phyloP scores from a whole-genome alignment of 2,888 invertebrate species.

The Sinelater perroti region DNA sequence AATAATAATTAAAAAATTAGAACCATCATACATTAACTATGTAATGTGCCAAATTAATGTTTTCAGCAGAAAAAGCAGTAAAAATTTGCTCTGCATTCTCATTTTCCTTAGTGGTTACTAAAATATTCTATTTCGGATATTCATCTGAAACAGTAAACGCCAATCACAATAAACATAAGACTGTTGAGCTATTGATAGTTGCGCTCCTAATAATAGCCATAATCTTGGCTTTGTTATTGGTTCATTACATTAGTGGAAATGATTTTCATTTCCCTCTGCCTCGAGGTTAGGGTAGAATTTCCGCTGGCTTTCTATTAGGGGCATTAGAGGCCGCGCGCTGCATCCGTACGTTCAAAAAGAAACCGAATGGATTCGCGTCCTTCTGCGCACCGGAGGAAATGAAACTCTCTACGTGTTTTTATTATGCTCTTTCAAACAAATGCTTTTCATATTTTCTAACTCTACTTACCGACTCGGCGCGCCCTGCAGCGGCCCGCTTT shows the following conservation, averaged over 20 bases:
- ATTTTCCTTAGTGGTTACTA: too few relatives aligned
- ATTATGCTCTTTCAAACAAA: slow-evolving; percentile 36
- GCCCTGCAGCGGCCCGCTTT: neutral
- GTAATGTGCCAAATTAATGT: too few relatives aligned
- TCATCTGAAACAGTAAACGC: too few relatives aligned
- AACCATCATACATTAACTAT: too few relatives aligned
- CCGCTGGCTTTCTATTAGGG: slow-evolving; percentile 34
- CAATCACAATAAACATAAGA: too few relatives aligned
- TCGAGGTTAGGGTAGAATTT: slow-evolving; percentile 29
- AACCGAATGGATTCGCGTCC: slow-evolving; percentile 32
- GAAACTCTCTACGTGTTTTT: slow-evolving; percentile 39
- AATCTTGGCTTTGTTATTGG: slow-evolving; percentile 18
- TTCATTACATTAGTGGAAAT: slow-evolving; percentile 27
- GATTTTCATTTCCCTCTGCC: slow-evolving; percentile 29
- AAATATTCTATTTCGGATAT: too few relatives aligned
- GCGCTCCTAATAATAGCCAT: slow-evolving; percentile 3
- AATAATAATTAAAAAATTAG: too few relatives aligned
- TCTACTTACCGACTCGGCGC: slow-evolving; percentile 12
- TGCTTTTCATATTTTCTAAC: slow-evolving; percentile 37
- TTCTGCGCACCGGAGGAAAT: slow-evolving; percentile 34
- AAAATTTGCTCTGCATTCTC: too few relatives aligned
- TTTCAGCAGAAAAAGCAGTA: too few relatives aligned
- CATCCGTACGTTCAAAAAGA: slow-evolving; percentile 33
- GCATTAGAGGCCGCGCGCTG: slow-evolving; percentile 25
- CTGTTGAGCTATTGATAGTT: too few relatives aligned